Conservation (phyloP, 1,140 invertebrate species). For the Drosophila triauraria region DNA sequence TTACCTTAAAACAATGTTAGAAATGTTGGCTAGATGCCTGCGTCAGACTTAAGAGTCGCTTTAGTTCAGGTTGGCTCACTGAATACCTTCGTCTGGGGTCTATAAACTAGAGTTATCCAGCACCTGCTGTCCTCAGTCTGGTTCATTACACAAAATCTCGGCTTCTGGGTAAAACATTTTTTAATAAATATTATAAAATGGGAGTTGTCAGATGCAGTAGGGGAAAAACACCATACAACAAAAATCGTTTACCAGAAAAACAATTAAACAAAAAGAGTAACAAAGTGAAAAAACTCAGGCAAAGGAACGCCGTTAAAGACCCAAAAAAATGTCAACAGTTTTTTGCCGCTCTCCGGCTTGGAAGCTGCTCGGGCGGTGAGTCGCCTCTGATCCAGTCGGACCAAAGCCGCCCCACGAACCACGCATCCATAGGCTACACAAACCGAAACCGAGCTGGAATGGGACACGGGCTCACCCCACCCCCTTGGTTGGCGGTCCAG, state of each 20-base stretch:
- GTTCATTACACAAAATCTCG: slow-evolving; percentile 70
- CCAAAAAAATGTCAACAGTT: slow-evolving; percentile 78
- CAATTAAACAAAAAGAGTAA: slow-evolving; percentile 66
- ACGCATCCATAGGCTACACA: slow-evolving; percentile 44
- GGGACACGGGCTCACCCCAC: slow-evolving; percentile 19
- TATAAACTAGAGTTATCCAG: slow-evolving; percentile 51
- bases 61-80: slow-evolving; percentile 9
- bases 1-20: slow-evolving; percentile 82
- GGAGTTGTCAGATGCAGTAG: slow-evolving; percentile 49
- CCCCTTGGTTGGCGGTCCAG: slow-evolving; percentile 45
- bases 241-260: slow-evolving; percentile 79
- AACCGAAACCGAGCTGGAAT: slow-evolving; percentile 21
- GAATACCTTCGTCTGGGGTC: slow-evolving; percentile 27
- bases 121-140: slow-evolving; percentile 48
- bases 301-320: slow-evolving; percentile 74
- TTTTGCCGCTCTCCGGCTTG: slow-evolving; percentile 46
- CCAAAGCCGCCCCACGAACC: slow-evolving; percentile 20
- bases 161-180: slow-evolving; percentile 83
- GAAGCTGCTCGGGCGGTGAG: slow-evolving; percentile 32
- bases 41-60: slow-evolving; percentile 16
- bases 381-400: slow-evolving; percentile 23
- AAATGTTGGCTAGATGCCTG: slow-evolving; percentile 58
- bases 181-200: slow-evolving; percentile 82
- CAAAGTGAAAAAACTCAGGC: slow-evolving; percentile 29
- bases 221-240: slow-evolving; percentile 39